Base-by-base conservation (phyloP, 1,140 invertebrate genomes). In the Globodera rostochiensis region DNA sequence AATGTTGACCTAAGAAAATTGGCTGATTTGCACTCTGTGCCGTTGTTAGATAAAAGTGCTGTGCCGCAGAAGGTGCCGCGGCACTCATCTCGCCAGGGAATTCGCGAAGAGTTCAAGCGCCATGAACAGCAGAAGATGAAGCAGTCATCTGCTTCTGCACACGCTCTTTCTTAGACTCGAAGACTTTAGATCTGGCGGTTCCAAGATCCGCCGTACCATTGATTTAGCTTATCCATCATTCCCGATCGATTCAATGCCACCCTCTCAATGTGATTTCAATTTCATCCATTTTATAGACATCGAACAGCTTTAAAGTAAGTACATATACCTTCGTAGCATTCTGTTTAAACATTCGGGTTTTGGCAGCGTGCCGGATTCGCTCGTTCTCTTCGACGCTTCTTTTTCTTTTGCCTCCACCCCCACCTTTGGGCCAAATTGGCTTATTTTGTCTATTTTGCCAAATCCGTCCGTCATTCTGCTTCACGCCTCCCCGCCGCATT, bases 361-460 rank as follows among this genome's bases (percentile, higher is more conserved):
- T 19, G 57, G 15, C 57, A 64, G 19, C 21, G 5, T 64, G 11
- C 19, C 19, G 57, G 15, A 64, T 64, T 6, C 57, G 57, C 19
- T 64, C 57, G 15, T 64, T 64, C 57, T n/a, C 57, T 19, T 64
- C 15, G 11, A 19, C 57, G 57, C 19, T 64, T 64, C 13, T 64
- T 60, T 71, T 71, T 36, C 69, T 11, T 71, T 9, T 45, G 8
- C 69, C 25, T 6, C 69, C 69, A 15, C 36, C 67, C 13, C 46
- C n/a, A 4, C 21, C 69, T 25, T 36, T 70, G 0, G 67, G 67
- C 67, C 6, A 6, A 70, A 70, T 70, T 70, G 8, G 8, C 4
- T 25, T 53, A 53, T 53, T 53, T 53, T 70, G 67, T 45, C n/a
- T 70, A 70, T 70, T 25, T 70, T 70, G 67, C 67, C n/a, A 70